Evolutionary conservation across 2,888 invertebrate species (phyloP), one percentile per base, ranked within the genome.

Genomic region (Polylopha cassiicola): DNA sequence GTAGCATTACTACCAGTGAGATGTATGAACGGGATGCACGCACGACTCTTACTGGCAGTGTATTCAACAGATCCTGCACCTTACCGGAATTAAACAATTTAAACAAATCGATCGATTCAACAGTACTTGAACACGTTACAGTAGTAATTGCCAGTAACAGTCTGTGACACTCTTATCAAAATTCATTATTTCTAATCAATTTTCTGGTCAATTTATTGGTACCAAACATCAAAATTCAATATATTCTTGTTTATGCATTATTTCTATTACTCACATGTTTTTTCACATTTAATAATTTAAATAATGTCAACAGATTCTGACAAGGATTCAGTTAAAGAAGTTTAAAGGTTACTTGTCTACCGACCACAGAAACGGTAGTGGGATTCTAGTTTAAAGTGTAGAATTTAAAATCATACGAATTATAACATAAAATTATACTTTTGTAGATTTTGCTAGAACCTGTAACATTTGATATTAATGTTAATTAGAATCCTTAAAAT

Each of bases 401-500:
- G 81, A 58, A 60, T 70, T 73, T 74, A 75, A 66, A 73, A 68
- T 72, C 46, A 54, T 56, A 50, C 47, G 49, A 64, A 64, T 65
- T 64, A 69, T 63, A 69, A 66, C 65, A 57, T 63, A 61, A 62
- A 62, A 56, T 59, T 69, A 67, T 73, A 50, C 46, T 69, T 78
- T 71, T 61, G 55, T 80, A 84, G 81, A 80, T 67, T 65, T 74
- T 77, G 82, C 82, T 84, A 84, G 84, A 76, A 75, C 71, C 72
- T 79, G 73, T 81, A 75, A 79, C 70, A 62, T 62, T 60, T 61
- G 68, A 69, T 61, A 66, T 60, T n/a, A n/a, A n/a, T 58, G 67
- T 68, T 69, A 73, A 70, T 66, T 77, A 75, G 77, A 70, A 70
- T 70, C 65, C 66, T 62, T 65, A 70, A 73, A 69, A 62, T 53